A percentile compares a stretch with the other conserved stretches of the same genome.
These are phyloP conservation scores for Mayetiola destructor DNA, from an alignment of 2,888 invertebrate species.

Conservation along the genomic window DNA sequence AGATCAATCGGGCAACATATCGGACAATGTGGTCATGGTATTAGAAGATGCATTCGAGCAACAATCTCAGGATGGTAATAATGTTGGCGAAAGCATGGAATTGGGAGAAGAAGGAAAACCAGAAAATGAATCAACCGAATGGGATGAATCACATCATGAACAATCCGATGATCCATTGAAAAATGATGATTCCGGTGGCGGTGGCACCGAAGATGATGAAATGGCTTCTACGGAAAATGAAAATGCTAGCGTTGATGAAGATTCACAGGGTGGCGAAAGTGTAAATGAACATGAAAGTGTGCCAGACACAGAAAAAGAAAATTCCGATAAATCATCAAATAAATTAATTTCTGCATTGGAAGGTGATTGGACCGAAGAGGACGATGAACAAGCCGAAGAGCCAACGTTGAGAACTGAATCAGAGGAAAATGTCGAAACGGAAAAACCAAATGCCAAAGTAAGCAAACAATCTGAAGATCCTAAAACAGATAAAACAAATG, in stretches of 20 bases:
- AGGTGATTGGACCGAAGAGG: slow-evolving; percentile 34
- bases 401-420: slow-evolving; percentile 15
- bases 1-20: slow-evolving; percentile 27
- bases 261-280: slow-evolving; percentile 21
- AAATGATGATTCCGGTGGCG: slow-evolving; percentile 19
- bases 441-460: background rate
- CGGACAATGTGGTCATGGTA: slow-evolving; percentile 30
- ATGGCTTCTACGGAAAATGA: slow-evolving; percentile 12
- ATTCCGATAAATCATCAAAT: slow-evolving; percentile 28
- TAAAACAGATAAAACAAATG: background rate
- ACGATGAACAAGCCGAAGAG: slow-evolving; percentile 16
- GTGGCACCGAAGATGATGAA: slow-evolving; percentile 1
- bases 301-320: slow-evolving; percentile 19
- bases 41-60: slow-evolving; percentile 25
- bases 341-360: slow-evolving; percentile 16
- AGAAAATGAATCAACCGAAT: background rate
- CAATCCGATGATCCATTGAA: slow-evolving; percentile 21
- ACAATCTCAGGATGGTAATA: slow-evolving; percentile 6
- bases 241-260: slow-evolving; percentile 15
- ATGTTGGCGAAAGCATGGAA: slow-evolving; percentile 17
- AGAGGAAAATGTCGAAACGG: background rate
- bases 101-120: slow-evolving; percentile 13
- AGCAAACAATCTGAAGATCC: no score
- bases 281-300: slow-evolving; percentile 10
- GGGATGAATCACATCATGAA: no score